Base-by-base conservation (phyloP, 2,888 invertebrate species). In the Volucella bombylans region DNA sequence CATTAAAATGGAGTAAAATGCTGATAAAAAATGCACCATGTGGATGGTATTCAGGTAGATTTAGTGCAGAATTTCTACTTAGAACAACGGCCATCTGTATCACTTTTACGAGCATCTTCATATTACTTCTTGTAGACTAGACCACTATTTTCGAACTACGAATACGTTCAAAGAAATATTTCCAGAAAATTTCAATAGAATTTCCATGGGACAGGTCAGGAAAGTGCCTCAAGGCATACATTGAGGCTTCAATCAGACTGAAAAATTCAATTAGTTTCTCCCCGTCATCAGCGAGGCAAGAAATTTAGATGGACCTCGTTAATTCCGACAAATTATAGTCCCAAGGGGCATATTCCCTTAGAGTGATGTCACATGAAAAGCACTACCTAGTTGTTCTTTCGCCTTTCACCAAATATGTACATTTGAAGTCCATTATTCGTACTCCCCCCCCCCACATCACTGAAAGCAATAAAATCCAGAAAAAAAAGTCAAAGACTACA, bases 401-500 rank as follows among this genome's bases (percentile, higher is more conserved):
- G 59, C 23, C 54, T 69, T 77, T 55, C 23, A 65, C 73, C 52
- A 72, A 73, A 43, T 50, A 69, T 57, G 62, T 68, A 39, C 72
- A 72, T 73, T 57, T 67, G 49, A 18, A 45, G 41, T 54, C n/a
- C 54, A 10, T 11, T n/a, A 43, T 54, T 38, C 45, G 9, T 39
- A 9, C 65, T 10, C n/a, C 47, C 41, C 14, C n/a, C 15, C n/a
- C n/a, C 18, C 18, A 45, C 50, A 23, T 47, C 47, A 54, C 18
- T 31, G 4, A 65, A 47, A 55, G 47, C 43, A 76, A 73, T 82
- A 73, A 72, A 82, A 64, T 38, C 18, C 54, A 79, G 65, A 54
- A 38, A 52, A 31, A 41, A 49, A 72, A 50, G 47, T 55, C 59
- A 38, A 72, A 47, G 18, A 69, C 72, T 68, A 31, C 31, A 31